These are phyloP conservation scores for Salvator merianae DNA, from an alignment of 2,113 vertebrate species.

Conservation along the genomic window DNA sequence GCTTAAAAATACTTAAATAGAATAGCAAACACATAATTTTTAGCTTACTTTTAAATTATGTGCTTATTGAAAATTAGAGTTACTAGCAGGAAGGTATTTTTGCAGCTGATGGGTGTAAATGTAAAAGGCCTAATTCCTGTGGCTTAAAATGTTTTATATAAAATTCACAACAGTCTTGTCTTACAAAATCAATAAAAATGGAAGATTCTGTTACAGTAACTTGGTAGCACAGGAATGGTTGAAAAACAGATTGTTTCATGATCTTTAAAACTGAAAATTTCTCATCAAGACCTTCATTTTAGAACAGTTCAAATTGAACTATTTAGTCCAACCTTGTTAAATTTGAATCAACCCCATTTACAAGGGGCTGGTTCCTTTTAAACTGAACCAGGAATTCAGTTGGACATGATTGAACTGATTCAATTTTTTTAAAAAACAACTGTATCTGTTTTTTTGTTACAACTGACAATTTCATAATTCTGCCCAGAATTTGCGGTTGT, in stretches of 20 bases:
- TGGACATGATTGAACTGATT: no score
- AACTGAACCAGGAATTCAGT: no score
- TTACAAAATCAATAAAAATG: not conserved
- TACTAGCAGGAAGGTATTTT: conserved; percentile 35
- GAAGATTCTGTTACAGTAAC: not conserved
- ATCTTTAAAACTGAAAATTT: not conserved
- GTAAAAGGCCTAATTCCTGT: conserved; percentile 26
- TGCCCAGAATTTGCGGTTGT: no score
- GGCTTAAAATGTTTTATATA: conserved; percentile 40
- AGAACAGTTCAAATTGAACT: no score
- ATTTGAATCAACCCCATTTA: no score
- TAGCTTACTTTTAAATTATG: conserved; percentile 32
- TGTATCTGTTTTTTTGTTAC: no score
- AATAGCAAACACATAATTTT: conserved; percentile 30
- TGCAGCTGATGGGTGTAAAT: conserved; percentile 13
- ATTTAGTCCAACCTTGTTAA: no score
- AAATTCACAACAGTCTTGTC: conserved; percentile 19
- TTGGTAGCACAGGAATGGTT: not conserved
- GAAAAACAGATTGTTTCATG: not conserved
- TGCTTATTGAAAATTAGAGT: conserved; percentile 9
- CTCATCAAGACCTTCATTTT: not conserved
- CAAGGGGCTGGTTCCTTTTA: no score
- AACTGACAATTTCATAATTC: no score
- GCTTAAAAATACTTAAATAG: conserved; percentile 33
- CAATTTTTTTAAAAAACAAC: no score